Base-by-base conservation (phyloP, 2,797 vertebrate genomes). In the Chrysocyon brachyurus region DNA sequence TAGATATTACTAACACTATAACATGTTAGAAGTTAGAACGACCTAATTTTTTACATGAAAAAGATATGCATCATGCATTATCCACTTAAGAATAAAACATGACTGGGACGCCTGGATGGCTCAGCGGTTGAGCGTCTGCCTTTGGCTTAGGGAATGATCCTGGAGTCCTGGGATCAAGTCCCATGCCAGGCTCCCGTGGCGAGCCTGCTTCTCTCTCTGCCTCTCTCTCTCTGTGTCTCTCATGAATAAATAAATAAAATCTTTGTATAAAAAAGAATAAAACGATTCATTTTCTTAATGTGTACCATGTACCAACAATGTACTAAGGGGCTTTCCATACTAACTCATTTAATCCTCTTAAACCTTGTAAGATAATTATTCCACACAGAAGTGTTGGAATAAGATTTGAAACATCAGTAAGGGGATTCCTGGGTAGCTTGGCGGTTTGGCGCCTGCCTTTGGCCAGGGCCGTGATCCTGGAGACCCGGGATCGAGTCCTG, bases 361-460 rank as follows among this genome's bases (percentile, higher is more conserved):
- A 93, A 72, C 19, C 16, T 97, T 92, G 12, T 46, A n/a, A 96
- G 10, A 82, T 79, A 64, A 73, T 87, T 40, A 82, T 36, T n/a
- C 9, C 9, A 49, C 12, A 81, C 49, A 94, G 12, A 79, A 26
- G 15, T 63, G 11, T 2, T 83, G 26, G 90, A 79, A 72, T 54
- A 46, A 81, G 19, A 12, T 72, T 33, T 61, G 26, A 72, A 90
- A 91, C 17, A 54, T 17, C 52, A 82, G 63, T 56, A 87, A 87
- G 40, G 40, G 40, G 40, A 46, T 7, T 46, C 6, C 40, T 8
- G 7, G 40, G 40, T 40, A 40, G 40, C 40, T 40, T 6, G 40
- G 40, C 6, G 6, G 40, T 46, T 46, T 46, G 40, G 40, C 40
- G 7, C 40, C 40, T 46, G 40, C 40, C 40, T 46, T 46, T 46